These are phyloP conservation scores for Drosophila varians DNA, from an alignment of 1,140 invertebrate genomes.

Conservation along the genomic window DNA sequence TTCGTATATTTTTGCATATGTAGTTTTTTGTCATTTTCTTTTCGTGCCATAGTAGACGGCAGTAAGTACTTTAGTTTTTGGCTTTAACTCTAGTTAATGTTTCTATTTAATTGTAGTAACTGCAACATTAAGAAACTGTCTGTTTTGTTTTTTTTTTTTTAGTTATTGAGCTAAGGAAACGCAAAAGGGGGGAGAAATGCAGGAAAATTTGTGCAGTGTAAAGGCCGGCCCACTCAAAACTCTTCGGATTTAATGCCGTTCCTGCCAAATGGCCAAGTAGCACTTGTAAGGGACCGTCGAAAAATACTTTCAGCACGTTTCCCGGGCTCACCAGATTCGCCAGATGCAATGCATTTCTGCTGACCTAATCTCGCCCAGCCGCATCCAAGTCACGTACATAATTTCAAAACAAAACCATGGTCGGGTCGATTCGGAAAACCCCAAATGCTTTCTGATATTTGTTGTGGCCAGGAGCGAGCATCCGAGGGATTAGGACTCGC, in stretches of 20 bases:
- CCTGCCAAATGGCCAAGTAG: constrained; percentile 8
- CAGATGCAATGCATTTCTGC: constrained; percentile 30
- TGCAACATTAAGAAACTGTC: constrained; percentile 55
- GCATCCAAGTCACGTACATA: constrained; percentile 50
- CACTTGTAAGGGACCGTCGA: constrained; percentile 26
- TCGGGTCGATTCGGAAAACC: constrained; percentile 17
- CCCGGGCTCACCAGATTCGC: constrained; percentile 1
- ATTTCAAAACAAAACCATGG: constrained; percentile 43
- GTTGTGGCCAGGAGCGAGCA: constrained; percentile 13
- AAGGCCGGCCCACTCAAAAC: background rate
- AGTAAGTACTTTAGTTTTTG: constrained; percentile 46
- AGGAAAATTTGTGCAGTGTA: background rate
- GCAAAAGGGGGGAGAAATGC: too few species aligned
- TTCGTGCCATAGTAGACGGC: constrained; percentile 41
- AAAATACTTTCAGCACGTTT: constrained; percentile 52
- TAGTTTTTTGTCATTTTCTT: constrained; percentile 32
- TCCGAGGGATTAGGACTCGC: constrained; percentile 12
- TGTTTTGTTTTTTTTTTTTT: constrained; percentile 11
- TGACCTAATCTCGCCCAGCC: constrained; percentile 47
- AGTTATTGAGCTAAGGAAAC: constrained; percentile 21
- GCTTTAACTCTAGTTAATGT: constrained; percentile 35
- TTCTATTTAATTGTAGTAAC: constrained; percentile 44
- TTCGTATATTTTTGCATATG: constrained; percentile 61
- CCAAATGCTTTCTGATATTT: constrained; percentile 38
- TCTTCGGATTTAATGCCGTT: constrained; percentile 10